Evolutionary conservation across 2,888 invertebrate genomes (phyloP), one percentile per base, ranked within the genome.

Genomic region (Amiota minor): DNA sequence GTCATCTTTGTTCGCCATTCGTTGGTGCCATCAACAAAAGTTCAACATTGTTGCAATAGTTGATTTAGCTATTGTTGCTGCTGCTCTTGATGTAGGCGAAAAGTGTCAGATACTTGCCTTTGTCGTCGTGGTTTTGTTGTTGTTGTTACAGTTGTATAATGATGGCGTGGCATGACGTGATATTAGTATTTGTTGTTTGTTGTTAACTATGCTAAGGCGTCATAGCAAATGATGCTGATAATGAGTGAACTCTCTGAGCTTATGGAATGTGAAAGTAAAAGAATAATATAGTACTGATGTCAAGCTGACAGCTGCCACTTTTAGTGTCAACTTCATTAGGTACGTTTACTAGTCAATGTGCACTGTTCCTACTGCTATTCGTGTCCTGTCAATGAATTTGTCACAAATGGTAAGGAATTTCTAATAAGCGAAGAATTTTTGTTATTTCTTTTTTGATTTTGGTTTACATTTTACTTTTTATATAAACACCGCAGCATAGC

Each of bases 181-280:
- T 11, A 2, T 2, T 50, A 3, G 11, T 14, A 2, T 1, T 53
- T 12, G 12, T 12, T 53, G 53, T 53, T 12, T n/a, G 12, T 53
- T 53, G 62, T 35, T 8, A 35, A 62, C 35, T 9, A 12, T 35
- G 35, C 23, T 62, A 62, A 35, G 12, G 9, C 14, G 62, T 62
- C 45, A 35, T 62, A 35, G 62, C 62, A 35, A 62, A 62, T 62
- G 62, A 35, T 62, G 23, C 35, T 62, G 61, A 18, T 10, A 61
- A 10, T 61, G 12, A 35, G 35, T 35, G 35, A 35, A 35, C 35
- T 35, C 35, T 35, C 4, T 35, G 6, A 35, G 6, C 35, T 35
- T 35, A 35, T 35, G 35, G 35, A 4, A 35, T 35, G 35, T 35
- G 35, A 35, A 35, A 35, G 35, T 35, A 35, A 4, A 35, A 35